These are phyloP conservation scores for Plutomurus gul DNA, from an alignment of 1,140 invertebrate genomes.

Conservation along the genomic window DNA sequence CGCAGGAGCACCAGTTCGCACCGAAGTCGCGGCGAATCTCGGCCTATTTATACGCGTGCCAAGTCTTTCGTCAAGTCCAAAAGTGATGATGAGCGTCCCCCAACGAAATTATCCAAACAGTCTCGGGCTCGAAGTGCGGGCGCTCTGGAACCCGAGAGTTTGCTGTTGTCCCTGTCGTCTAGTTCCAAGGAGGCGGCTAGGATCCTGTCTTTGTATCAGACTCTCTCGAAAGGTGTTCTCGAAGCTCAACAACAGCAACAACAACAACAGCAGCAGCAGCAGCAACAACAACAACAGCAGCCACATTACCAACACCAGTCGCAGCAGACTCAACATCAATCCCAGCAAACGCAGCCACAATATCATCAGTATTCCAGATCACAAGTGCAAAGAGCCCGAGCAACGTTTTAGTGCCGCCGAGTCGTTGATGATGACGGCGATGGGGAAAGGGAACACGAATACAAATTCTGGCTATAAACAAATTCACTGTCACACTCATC, in stretches of 20 bases:
- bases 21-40: slow-evolving; percentile 24
- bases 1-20: slow-evolving; percentile 9
- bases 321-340: neutral
- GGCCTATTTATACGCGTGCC: slow-evolving; percentile 49
- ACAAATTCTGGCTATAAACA: neutral
- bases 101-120: slow-evolving; percentile 51
- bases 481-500: neutral
- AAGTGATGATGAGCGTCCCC: slow-evolving; percentile 52
- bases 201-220: slow-evolving; percentile 51
- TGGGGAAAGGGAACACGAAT: neutral
- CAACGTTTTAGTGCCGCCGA: neutral
- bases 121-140: slow-evolving; percentile 51
- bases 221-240: slow-evolving; percentile 35
- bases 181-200: slow-evolving; percentile 51
- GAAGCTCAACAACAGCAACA: slow-evolving; percentile 17
- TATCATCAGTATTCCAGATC: neutral
- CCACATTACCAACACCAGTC: slow-evolving; percentile 22
- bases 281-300: slow-evolving; percentile 18
- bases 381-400: neutral
- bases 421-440: neutral
- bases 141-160: slow-evolving; percentile 49
- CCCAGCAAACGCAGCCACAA: slow-evolving; percentile 7
- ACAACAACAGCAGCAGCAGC: slow-evolving; percentile 32
- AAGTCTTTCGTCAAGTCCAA: slow-evolving; percentile 54
- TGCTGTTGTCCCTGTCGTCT: slow-evolving; percentile 48